Evolutionary conservation across 2,797 vertebrate species (phyloP), one percentile per base, ranked within the genome.

Genomic region (Pterois miles): DNA sequence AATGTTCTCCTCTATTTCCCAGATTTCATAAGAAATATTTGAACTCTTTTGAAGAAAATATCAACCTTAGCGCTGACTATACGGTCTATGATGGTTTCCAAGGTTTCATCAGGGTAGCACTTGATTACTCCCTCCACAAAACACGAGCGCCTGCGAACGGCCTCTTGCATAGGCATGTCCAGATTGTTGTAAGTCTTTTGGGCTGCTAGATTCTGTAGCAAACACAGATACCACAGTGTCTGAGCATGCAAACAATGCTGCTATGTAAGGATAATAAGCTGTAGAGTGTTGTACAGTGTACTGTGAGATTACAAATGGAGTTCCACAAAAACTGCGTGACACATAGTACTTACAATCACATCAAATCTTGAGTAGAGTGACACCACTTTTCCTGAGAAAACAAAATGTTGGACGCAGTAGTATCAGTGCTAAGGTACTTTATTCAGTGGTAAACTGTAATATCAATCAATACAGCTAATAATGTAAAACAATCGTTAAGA

Each of bases 321-420:
- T n/a, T n/a, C n/a, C n/a, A n/a, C n/a, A n/a, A n/a, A n/a, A n/a
- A n/a, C n/a, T 3, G 14, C 2, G 4, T 2, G 6, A 18, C 18
- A n/a, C 5, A 3, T 2, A 3, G n/a, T 87, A 98, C 98, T 98
- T 88, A 99, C 98, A 82, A 99, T 99, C 52, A 98, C 97, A 3
- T 99, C 98, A 2, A 99, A 99, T 72, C 97, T 95, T 2, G 98
- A 98, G 85, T 99, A 99, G 72, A 99, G 95, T 1, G 97, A 97
- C 20, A 99, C 96, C 11, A 99, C 98, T 85, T 93, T 95, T 52
- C 97, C 98, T 99, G 88, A 50, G 62, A 34, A 79, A 70, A 85
- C 3, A 84, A 48, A 63, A 11, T 14, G 31, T 20, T 65, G 23
- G 25, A 65, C 6, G n/a, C 7, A 59, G 8, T 59, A n/a, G 43